Evolutionary conservation across 2,888 invertebrate species (phyloP).

Genomic region (Ommatoiulus sabulosus): DNA sequence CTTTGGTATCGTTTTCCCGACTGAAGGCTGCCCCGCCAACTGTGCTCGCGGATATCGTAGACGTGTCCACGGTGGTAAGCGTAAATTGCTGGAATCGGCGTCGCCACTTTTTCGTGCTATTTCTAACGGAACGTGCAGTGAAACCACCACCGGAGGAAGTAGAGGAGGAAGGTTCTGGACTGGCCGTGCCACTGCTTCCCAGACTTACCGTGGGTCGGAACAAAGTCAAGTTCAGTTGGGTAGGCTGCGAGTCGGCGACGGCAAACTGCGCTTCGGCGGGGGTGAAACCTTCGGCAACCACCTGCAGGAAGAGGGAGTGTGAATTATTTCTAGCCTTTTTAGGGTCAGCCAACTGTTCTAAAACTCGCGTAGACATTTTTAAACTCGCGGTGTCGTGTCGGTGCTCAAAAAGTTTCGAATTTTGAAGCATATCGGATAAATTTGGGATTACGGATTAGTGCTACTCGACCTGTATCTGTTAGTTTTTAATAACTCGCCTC

Average conservation of each 20-base stretch:
- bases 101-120: conserved; percentile 3
- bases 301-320: conserved; percentile 70
- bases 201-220: conserved; percentile 49
- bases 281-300: conserved; percentile 84
- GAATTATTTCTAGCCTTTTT: no score
- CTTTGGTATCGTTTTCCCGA: conserved; percentile 4
- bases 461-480: no score
- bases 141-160: conserved; percentile 42
- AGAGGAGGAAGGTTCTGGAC: no score
- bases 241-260: conserved; percentile 87
- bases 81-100: not conserved
- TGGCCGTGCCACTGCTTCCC: not conserved
- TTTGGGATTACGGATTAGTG: no score
- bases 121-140: conserved; percentile 38
- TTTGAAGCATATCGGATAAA: no score
- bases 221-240: conserved; percentile 84
- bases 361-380: no score
- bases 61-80: not conserved
- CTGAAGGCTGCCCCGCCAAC: not conserved
- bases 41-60: not conserved
- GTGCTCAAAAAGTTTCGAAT: no score
- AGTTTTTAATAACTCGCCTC: conserved; percentile 79
- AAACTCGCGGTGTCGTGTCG: no score
- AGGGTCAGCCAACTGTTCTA: no score
- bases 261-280: conserved; percentile 88